Evolutionary conservation across 2,113 vertebrate species (phyloP), one percentile per base, ranked within the genome.

Genomic region (Columbina picui): DNA sequence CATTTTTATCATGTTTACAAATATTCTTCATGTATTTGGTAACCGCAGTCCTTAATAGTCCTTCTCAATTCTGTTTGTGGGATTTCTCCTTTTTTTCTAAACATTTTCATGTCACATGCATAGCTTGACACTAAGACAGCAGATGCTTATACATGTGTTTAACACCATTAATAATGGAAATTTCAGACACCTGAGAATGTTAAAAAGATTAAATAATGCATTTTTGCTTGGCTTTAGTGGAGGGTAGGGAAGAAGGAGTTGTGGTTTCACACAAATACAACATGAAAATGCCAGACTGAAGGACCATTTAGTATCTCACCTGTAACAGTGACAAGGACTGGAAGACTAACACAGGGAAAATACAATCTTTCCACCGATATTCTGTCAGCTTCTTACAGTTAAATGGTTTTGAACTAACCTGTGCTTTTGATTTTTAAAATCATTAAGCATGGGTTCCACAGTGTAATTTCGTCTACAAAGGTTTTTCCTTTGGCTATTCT

Each of bases 121-220:
- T 2, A 53, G 30, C 47, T 0, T 57, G 25, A 41, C 34, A 53
- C 10, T 8, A 29, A 68, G 34, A 32, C n/a, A 64, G 45, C 4
- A 80, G 45, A 63, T 26, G 11, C 43, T 45, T 45, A 45, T 45
- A 19, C 43, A 45, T 45, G 43, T 45, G 43, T 45, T 45, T 19
- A 45, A 45, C 43, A 45, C n/a, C 30, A 60, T 23, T 49, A 75
- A 39, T 21, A 32, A 69, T 0, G 14, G 9, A 89, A 49, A 10
- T 41, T 85, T 3, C 34, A 7, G 38, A 76, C 29, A 56, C 7
- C 5, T 4, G 5, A 43, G 11, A 75, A 18, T 0, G 0, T 41
- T 56, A 34, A 41, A 74, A 83, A 47, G 34, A 50, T 6, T 13
- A 49, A 32, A 18, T 6, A 36, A 75, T 17, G 16, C 4, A 39